Percentiles rank a stretch among this genome's conserved stretches.
Conservation (phyloP, 2,797 vertebrate species). For the Artibeus jamaicensis region DNA sequence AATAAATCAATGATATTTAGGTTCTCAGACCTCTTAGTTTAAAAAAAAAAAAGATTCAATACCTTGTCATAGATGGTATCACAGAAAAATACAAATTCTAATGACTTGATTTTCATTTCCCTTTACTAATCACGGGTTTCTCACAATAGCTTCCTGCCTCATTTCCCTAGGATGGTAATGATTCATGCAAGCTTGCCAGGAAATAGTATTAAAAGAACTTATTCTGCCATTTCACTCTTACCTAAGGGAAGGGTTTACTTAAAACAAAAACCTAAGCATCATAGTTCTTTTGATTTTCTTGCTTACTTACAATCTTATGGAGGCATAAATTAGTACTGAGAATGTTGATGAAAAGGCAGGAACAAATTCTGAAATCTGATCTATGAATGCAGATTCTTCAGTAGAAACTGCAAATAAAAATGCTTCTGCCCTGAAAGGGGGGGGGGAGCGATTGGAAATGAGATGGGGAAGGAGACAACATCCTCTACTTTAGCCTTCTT, state of each 20-base stretch:
- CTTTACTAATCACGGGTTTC: not conserved
- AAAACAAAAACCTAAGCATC: not conserved
- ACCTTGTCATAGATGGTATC: not conserved
- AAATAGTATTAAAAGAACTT: constrained; percentile 26
- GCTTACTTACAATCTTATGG: not conserved
- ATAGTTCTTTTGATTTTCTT: not conserved
- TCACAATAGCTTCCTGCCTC: not conserved
- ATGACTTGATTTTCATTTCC: constrained; percentile 12
- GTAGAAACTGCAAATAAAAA: not conserved
- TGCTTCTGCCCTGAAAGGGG: not conserved
- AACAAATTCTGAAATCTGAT: not conserved
- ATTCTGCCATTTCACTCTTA: not conserved
- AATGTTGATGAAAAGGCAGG: not conserved
- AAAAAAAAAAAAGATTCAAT: not conserved
- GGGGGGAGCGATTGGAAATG: not conserved
- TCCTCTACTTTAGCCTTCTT: not conserved
- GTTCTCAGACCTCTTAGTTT: not conserved
- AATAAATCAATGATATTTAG: not conserved
- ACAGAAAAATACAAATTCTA: not conserved
- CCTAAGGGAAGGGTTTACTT: not conserved
- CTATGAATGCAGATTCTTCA: not conserved
- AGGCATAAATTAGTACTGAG: not conserved
- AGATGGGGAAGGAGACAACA: not conserved
- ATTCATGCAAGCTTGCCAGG: constrained; percentile 2
- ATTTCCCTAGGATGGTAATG: constrained; percentile 25